These are phyloP conservation scores for Blastobasis lacticolella DNA, from an alignment of 2,888 invertebrate species.

Conservation along the genomic window DNA sequence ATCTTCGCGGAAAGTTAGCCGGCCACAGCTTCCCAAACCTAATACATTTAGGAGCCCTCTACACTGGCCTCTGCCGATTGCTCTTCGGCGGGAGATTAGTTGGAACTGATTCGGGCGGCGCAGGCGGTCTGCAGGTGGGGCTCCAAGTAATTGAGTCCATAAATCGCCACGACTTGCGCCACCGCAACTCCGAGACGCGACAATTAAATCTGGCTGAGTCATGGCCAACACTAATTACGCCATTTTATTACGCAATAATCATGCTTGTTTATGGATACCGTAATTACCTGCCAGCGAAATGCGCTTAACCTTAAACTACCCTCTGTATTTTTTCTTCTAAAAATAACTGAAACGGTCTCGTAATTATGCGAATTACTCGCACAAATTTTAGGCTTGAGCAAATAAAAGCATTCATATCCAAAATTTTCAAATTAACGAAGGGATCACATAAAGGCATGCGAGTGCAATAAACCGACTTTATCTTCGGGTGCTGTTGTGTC, in stretches of 20 bases:
- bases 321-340: no score
- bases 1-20: no score
- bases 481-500: constrained; percentile 53
- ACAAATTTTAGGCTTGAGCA: background rate
- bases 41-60: no score
- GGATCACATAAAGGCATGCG: constrained; percentile 40
- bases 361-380: no score
- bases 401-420: constrained; percentile 1
- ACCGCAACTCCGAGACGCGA: constrained; percentile 29
- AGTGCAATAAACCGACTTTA: constrained; percentile 54
- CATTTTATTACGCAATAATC: constrained; percentile 16
- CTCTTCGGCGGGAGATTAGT: no score
- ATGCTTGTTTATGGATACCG: constrained; percentile 1
- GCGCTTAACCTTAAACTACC: no score
- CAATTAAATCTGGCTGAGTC: constrained; percentile 65
- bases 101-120: constrained; percentile 15
- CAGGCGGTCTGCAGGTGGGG: constrained; percentile 32
- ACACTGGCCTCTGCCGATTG: no score
- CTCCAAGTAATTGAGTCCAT: constrained; percentile 58
- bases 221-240: constrained; percentile 53
- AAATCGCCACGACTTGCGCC: constrained; percentile 59
- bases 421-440: constrained; percentile 35
- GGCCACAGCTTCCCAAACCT: no score
- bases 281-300: constrained; percentile 3
- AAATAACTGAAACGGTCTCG: no score